Conservation (phyloP, 2,888 invertebrate genomes). For the Amblyjoppa proteus region DNA sequence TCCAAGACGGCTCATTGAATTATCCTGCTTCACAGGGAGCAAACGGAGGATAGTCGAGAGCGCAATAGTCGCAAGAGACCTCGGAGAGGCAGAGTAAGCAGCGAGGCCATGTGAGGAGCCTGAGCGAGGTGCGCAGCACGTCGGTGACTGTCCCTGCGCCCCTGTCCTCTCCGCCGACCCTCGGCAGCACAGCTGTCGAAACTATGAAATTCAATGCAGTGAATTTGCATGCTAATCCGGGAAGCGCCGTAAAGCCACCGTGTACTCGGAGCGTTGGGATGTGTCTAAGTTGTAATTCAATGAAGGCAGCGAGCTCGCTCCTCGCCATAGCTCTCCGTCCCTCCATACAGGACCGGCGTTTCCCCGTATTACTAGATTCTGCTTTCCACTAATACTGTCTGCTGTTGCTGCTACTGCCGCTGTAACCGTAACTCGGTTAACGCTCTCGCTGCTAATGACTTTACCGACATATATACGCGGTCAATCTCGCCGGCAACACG, state of each 20-base stretch:
- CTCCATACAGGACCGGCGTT: neutral
- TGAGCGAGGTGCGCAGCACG: conserved; percentile 32
- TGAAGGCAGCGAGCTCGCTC: conserved; percentile 75
- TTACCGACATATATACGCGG: conserved; percentile 75
- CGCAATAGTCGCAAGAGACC: conserved; percentile 17
- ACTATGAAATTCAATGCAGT: conserved; percentile 83
- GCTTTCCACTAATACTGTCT: conserved; percentile 10
- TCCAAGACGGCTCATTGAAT: conserved; percentile 39
- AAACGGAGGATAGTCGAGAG: conserved; percentile 38
- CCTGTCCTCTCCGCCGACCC: neutral
- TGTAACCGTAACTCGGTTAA: conserved; percentile 80
- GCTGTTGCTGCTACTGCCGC: conserved; percentile 69
- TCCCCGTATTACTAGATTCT: neutral
- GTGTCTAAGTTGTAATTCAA: conserved; percentile 82
- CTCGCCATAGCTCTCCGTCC: conserved; percentile 12
- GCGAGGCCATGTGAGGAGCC: conserved; percentile 16
- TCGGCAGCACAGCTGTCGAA: conserved; percentile 80
- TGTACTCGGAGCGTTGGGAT: conserved; percentile 75
- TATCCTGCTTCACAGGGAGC: conserved; percentile 41
- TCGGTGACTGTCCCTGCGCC: neutral
- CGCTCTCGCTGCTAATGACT: conserved; percentile 78
- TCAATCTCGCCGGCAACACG: conserved; percentile 69
- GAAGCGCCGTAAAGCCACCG: conserved; percentile 73
- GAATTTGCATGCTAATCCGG: conserved; percentile 82
- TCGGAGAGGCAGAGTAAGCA: neutral